These are phyloP conservation scores for Rhinophrynus dorsalis DNA, from an alignment of 2,797 vertebrate genomes.

Conservation along the genomic window DNA sequence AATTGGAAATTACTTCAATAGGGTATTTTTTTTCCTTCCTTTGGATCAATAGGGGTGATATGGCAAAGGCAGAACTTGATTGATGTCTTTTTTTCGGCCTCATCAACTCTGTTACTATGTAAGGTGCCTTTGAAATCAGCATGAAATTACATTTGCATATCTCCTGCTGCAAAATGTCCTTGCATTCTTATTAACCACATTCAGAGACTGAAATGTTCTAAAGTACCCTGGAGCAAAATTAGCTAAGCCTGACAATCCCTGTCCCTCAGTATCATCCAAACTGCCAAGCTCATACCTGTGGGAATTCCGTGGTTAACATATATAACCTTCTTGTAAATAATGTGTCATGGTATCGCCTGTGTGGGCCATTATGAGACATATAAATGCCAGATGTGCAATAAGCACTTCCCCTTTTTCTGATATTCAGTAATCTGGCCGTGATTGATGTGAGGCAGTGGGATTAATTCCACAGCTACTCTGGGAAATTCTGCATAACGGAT, in stretches of 20 bases:
- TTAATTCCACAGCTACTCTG: not conserved
- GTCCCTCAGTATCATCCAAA: not conserved
- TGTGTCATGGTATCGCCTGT: not conserved
- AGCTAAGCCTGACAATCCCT: not conserved
- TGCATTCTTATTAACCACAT: not conserved
- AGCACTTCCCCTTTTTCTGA: slow-evolving; percentile 12
- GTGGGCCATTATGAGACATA: slow-evolving; percentile 9
- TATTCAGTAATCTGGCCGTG: not conserved
- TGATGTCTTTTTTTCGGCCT: no score
- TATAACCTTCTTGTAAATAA: not conserved
- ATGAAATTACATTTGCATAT: slow-evolving; percentile 1
- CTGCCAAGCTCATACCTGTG: not conserved
- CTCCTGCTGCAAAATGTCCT: not conserved
- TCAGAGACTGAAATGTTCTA: not conserved
- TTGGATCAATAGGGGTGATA: no score
- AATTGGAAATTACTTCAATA: no score
- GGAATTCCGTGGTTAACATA: not conserved
- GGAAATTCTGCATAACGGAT: not conserved
- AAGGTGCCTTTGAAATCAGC: not conserved
- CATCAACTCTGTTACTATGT: no score
- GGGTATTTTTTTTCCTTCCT: no score
- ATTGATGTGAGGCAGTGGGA: not conserved
- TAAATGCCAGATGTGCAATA: slow-evolving; percentile 16
- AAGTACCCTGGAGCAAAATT: not conserved
- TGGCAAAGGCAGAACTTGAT: no score